Conservation (phyloP, 2,113 vertebrate genomes). For the Thomomys bottae region DNA sequence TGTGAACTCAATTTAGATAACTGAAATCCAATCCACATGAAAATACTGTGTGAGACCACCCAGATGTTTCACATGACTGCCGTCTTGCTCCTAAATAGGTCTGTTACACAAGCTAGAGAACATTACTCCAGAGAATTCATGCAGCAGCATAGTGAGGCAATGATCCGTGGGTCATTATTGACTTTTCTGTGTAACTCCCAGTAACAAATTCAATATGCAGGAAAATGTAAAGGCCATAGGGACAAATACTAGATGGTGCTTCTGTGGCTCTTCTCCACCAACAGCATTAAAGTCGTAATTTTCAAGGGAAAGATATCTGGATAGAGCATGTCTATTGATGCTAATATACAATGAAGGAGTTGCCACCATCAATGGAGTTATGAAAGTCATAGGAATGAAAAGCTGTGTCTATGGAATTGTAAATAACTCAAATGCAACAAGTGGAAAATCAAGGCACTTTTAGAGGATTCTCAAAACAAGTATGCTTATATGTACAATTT, state of each 20-base stretch:
- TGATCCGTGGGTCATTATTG: constrained; percentile 8
- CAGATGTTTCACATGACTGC: constrained; percentile 66
- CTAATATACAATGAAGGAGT: neutral
- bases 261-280: constrained; percentile 6
- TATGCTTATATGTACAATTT: neutral
- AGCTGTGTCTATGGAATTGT: neutral
- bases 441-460: neutral
- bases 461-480: neutral
- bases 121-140: constrained; percentile 34
- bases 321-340: neutral
- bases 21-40: constrained; percentile 66
- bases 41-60: constrained; percentile 69
- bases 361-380: neutral
- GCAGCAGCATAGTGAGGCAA: neutral
- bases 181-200: constrained; percentile 29
- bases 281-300: neutral
- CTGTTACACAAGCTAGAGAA: constrained; percentile 59
- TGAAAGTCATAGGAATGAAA: neutral
- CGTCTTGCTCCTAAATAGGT: constrained; percentile 52
- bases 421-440: neutral
- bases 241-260: neutral
- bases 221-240: constrained; percentile 29
- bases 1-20: constrained; percentile 61
- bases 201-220: constrained; percentile 26
- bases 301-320: constrained; percentile 11